Percentiles rank a stretch among this genome's conserved stretches.
phyloP scores from a whole-genome alignment of 2,113 vertebrate genomes.

The Silurus meridionalis region DNA sequence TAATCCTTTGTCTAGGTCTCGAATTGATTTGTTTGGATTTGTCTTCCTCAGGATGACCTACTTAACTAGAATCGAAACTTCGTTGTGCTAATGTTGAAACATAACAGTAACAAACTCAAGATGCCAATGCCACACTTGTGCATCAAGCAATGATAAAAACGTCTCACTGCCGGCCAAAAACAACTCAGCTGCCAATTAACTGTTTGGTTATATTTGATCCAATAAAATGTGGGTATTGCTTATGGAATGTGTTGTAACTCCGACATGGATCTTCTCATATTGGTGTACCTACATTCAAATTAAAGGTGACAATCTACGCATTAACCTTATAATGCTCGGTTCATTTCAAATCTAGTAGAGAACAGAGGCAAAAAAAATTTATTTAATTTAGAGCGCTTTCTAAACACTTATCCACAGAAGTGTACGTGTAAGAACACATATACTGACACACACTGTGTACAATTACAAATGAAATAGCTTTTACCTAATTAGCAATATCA shows the following conservation, averaged over 20 bases:
- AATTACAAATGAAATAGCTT: not conserved
- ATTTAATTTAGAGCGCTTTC: not conserved
- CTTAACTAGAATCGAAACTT: not conserved
- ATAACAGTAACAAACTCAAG: not conserved
- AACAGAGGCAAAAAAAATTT: not conserved
- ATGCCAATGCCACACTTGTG: not conserved
- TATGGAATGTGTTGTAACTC: not conserved
- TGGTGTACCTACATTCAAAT: not conserved
- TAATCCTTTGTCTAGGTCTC: not conserved
- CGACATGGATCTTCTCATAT: not conserved
- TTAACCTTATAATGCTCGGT: not conserved
- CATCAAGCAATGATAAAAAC: not conserved
- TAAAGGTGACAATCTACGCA: not conserved
- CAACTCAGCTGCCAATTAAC: not conserved
- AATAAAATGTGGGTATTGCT: not conserved
- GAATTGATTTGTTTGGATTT: not conserved
- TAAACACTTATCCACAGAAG: not conserved
- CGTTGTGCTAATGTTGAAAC: not conserved
- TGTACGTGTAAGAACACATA: not conserved
- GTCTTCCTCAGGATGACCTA: not conserved
- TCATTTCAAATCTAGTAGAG: not conserved
- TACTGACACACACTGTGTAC: not conserved
- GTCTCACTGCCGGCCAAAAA: not conserved
- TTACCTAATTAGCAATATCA: not conserved
- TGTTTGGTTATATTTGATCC: not conserved